Evolutionary conservation across 2,797 vertebrate genomes (phyloP).

Genomic region (Molossus alvarezi): DNA sequence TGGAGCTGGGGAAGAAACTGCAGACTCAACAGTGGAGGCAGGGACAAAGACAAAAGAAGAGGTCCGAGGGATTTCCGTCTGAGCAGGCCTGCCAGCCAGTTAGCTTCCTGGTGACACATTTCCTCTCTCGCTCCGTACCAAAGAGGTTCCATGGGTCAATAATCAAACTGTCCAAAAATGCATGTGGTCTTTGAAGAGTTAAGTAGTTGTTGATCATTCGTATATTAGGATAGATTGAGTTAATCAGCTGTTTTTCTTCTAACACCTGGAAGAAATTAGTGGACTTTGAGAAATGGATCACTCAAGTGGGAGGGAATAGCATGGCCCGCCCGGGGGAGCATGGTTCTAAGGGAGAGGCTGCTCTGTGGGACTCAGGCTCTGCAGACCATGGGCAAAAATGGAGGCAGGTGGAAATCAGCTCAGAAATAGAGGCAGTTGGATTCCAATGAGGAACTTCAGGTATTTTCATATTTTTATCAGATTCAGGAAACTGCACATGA

Average conservation of each 20-base stretch:
- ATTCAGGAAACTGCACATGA: neutral
- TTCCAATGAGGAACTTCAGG: neutral
- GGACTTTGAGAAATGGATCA: neutral
- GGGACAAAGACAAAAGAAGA: neutral
- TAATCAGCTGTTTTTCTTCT: neutral
- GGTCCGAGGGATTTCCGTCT: too few species aligned
- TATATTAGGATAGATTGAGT: neutral
- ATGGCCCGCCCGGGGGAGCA: too few species aligned
- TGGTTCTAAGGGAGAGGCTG: neutral
- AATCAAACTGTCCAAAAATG: neutral
- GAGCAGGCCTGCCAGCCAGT: rapidly evolving
- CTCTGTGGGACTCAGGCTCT: neutral
- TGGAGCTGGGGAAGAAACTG: neutral
- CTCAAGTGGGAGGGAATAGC: neutral
- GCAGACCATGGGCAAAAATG: neutral
- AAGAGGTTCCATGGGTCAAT: neutral
- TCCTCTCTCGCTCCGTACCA: neutral
- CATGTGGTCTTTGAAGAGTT: neutral
- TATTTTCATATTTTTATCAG: neutral
- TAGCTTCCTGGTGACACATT: neutral
- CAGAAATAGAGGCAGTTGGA: neutral
- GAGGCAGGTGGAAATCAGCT: neutral
- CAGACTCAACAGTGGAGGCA: neutral
- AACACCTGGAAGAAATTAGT: neutral
- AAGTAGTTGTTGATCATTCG: neutral